These are phyloP conservation scores for Spatula clypeata DNA, from an alignment of 2,797 vertebrate genomes.

Conservation along the genomic window DNA sequence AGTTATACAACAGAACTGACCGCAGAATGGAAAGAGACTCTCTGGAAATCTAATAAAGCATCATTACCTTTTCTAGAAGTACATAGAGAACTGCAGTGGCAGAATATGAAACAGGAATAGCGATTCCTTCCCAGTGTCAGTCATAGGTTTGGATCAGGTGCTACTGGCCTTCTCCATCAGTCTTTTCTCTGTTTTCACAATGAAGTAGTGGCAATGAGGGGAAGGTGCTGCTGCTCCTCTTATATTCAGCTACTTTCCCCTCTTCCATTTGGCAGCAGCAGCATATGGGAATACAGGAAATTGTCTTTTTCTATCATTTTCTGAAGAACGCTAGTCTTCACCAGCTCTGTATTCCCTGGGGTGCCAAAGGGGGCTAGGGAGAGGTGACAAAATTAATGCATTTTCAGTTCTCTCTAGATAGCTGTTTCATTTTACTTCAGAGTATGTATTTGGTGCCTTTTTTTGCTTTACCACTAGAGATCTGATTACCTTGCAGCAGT, in stretches of 20 bases:
- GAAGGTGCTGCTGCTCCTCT: background rate
- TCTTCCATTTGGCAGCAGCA: background rate
- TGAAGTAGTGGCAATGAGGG: background rate
- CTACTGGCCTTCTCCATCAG: background rate
- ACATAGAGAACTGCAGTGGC: rapidly evolving
- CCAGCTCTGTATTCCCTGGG: background rate
- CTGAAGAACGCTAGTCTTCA: background rate
- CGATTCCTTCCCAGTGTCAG: rapidly evolving
- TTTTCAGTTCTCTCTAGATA: background rate
- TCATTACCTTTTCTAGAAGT: slow-evolving; percentile 41
- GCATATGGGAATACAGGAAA: background rate
- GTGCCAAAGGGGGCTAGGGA: background rate
- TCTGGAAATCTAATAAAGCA: slow-evolving; percentile 53
- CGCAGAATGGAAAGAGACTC: slow-evolving; percentile 46
- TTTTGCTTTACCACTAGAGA: background rate
- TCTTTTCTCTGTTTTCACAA: background rate
- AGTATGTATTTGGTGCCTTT: background rate
- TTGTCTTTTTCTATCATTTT: background rate
- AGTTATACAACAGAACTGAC: slow-evolving; percentile 43
- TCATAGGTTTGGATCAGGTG: rapidly evolving
- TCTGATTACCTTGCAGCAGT: slow-evolving; percentile 14
- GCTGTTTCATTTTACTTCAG: background rate
- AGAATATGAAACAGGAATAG: slow-evolving; percentile 20
- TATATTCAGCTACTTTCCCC: background rate
- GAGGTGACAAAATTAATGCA: background rate